Evolutionary conservation across 2,113 vertebrate species (phyloP), one percentile per base, ranked within the genome.

Genomic region (Melanocharis versteri): DNA sequence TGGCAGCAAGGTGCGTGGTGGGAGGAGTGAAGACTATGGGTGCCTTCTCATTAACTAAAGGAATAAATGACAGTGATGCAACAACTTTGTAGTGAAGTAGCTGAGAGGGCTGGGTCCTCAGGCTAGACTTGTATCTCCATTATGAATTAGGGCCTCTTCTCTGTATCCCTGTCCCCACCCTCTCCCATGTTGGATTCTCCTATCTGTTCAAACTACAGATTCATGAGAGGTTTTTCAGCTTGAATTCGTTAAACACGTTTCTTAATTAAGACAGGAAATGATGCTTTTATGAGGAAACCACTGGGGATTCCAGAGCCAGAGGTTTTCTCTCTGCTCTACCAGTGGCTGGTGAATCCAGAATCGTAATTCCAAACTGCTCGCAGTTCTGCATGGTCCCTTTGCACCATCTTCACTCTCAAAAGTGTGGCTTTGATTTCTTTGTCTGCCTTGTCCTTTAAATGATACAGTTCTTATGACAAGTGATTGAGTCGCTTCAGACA

Each of bases 141-240:
- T 21, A 15, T 15, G 18, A 42, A 50, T 44, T 37, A 72, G 15
- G 18, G 31, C 33, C 6, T 50, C 31, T 17, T 82, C 16, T 18
- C 27, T 48, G 5, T 37, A 23, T 1, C 4, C n/a, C 40, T 57
- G 6, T 37, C 9, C 0, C 13, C 15, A 40, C 5, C 1, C 4
- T 26, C 11, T 60, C 4, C 7, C 4, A 4, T 5, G 10, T 0
- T 76, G 37, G 8, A 65, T 82, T 77, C 26, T 72, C 7, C 21
- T 72, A 2, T 53, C 11, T 47, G 9, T 91, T 78, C 22, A 47
- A 40, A 47, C 31, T 30, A 7, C 26, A 51, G 48, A 78, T 26
- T 54, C 3, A 0, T 30, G 15, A 3, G 13, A 71, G 5, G 7
- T 15, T 71, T 84, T 87, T 69, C 51, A 80, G 9, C 15, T 40